Evolutionary conservation across 2,888 invertebrate genomes (phyloP).

Genomic region (Chaitophorus viminalis): DNA sequence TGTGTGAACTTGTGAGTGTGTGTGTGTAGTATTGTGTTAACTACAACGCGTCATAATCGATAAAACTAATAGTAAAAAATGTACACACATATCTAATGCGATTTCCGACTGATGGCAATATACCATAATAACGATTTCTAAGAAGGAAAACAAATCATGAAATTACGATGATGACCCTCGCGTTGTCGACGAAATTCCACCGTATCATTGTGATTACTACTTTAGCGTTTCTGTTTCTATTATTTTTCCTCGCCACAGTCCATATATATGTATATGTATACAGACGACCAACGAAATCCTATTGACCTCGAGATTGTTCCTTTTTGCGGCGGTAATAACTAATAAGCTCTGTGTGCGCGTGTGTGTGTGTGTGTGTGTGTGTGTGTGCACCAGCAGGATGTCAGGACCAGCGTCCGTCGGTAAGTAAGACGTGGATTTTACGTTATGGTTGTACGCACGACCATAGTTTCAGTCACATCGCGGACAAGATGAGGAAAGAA

Average conservation of each 20-base stretch:
- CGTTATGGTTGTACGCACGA: not conserved
- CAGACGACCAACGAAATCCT: not conserved
- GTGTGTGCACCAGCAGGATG: not conserved
- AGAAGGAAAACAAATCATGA: not conserved
- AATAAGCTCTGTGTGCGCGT: too few relatives aligned
- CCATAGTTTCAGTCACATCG: not conserved
- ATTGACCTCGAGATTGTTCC: not conserved
- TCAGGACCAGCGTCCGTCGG: not conserved
- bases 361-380: not conserved
- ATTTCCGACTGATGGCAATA: not conserved
- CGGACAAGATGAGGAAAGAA: not conserved
- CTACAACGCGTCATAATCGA: too few relatives aligned
- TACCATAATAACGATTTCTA: not conserved
- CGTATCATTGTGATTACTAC: not conserved
- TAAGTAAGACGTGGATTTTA: too few relatives aligned
- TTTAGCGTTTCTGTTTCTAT: not conserved
- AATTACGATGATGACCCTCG: not conserved
- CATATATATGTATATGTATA: not conserved
- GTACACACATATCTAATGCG: not conserved
- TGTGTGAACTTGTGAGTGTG: too few relatives aligned
- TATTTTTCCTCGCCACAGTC: not conserved
- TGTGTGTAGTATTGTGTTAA: too few relatives aligned
- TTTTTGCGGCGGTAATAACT: not conserved
- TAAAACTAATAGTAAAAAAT: not conserved
- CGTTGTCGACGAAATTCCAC: constrained; percentile 16